Evolutionary conservation across 1,140 invertebrate genomes (phyloP).

Genomic region (Bombus pyrosoma): DNA sequence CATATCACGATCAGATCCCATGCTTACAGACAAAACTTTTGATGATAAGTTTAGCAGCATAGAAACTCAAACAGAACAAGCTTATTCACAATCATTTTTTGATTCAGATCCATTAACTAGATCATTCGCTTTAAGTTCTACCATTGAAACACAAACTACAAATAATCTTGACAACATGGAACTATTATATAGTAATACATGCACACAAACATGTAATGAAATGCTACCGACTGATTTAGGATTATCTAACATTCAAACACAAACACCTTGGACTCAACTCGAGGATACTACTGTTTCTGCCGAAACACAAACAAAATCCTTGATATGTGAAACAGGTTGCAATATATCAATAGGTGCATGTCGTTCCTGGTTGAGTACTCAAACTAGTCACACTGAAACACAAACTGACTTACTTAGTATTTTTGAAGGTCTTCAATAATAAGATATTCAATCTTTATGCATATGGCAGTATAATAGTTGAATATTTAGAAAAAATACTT

Average conservation of each 20-base stretch:
- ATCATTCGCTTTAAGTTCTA: slow-evolving; percentile 78
- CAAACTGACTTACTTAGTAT: slow-evolving; percentile 80
- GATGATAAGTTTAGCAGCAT: slow-evolving; percentile 81
- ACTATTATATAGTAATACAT: slow-evolving; percentile 83
- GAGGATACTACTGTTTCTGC: slow-evolving; percentile 78
- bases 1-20: slow-evolving; percentile 75
- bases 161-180: slow-evolving; percentile 80
- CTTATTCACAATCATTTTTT: slow-evolving; percentile 75
- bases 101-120: slow-evolving; percentile 73
- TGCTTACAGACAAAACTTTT: slow-evolving; percentile 77
- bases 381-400: slow-evolving; percentile 81
- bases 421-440: slow-evolving; percentile 76
- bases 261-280: slow-evolving; percentile 82
- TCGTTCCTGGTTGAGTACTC: slow-evolving; percentile 73
- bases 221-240: slow-evolving; percentile 82
- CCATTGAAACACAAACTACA: slow-evolving; percentile 83
- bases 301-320: slow-evolving; percentile 79
- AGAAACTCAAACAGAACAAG: slow-evolving; percentile 84
- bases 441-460: slow-evolving; percentile 28
- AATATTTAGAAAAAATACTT: slow-evolving; percentile 44
- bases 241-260: slow-evolving; percentile 85
- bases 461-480: slow-evolving; percentile 8
- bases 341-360: slow-evolving; percentile 66
- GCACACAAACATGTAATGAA: slow-evolving; percentile 85
- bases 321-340: slow-evolving; percentile 65